These are phyloP conservation scores for Oceanodroma tethys DNA, from an alignment of 2,113 vertebrate genomes.

Conservation along the genomic window DNA sequence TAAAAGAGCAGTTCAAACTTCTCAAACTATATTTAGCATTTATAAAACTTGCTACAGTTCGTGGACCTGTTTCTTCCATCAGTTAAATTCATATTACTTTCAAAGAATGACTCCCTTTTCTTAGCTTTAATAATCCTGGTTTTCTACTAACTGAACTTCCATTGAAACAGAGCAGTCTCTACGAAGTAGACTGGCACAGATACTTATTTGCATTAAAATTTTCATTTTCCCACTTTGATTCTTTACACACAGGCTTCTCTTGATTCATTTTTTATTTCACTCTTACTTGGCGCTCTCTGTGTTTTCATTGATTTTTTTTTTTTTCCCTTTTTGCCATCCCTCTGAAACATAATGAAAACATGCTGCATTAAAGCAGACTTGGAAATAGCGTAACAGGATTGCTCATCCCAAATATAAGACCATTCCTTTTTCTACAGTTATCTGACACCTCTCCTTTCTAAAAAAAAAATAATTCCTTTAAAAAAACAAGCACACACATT, in stretches of 20 bases:
- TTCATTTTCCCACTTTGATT: not conserved
- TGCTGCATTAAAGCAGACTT: not conserved
- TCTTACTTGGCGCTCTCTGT: not conserved
- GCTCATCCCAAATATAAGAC: constrained; percentile 19
- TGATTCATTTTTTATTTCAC: not conserved
- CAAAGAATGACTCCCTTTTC: constrained; percentile 22
- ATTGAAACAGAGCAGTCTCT: not conserved
- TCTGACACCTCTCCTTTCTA: not conserved
- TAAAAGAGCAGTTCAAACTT: not conserved
- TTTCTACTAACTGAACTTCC: not conserved
- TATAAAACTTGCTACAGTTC: not conserved
- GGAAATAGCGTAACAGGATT: not conserved
- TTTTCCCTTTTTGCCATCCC: not conserved
- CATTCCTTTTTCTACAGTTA: not conserved
- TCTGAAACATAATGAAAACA: constrained; percentile 5
- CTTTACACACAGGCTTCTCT: not conserved
- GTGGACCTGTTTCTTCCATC: constrained; percentile 25
- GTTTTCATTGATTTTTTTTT: not conserved
- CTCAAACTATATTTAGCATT: not conserved
- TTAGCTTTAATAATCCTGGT: not conserved
- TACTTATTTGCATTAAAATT: constrained; percentile 7
- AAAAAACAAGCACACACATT: not conserved
- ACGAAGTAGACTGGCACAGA: not conserved
- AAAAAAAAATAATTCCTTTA: not conserved
- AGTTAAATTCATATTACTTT: constrained; percentile 7